These are phyloP conservation scores for Daphoenositta chrysoptera DNA, from an alignment of 2,113 vertebrate species.

Conservation along the genomic window DNA sequence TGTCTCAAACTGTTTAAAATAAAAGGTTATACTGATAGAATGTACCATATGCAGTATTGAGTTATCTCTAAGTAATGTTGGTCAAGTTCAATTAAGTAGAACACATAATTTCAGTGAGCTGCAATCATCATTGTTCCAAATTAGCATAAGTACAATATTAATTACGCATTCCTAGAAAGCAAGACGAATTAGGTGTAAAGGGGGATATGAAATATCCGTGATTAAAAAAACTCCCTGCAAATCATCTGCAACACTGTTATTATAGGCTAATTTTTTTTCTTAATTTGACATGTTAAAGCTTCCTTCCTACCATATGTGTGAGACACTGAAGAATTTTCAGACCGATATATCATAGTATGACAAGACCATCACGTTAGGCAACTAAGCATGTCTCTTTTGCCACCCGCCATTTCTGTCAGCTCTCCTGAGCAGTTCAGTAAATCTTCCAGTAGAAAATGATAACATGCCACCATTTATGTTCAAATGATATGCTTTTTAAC, in stretches of 20 bases:
- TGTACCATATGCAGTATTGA: background rate
- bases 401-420: background rate
- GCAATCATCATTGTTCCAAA: constrained; percentile 32
- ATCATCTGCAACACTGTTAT: background rate
- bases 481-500: background rate
- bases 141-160: constrained; percentile 55
- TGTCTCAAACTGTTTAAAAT: background rate
- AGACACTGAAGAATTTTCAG: background rate
- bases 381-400: background rate
- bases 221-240: constrained; percentile 42
- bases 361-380: background rate
- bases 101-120: constrained; percentile 33
- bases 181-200: constrained; percentile 27
- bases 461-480: background rate
- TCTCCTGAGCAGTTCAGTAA: background rate
- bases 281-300: background rate
- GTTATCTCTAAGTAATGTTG: background rate
- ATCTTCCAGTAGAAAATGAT: background rate
- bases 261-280: background rate
- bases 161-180: constrained; percentile 54
- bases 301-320: background rate
- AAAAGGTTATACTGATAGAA: background rate
- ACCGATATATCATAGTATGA: background rate
- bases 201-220: background rate
- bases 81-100: constrained; percentile 52